Base-by-base conservation (phyloP, 1,140 invertebrate species). In the Episyrphus balteatus region DNA sequence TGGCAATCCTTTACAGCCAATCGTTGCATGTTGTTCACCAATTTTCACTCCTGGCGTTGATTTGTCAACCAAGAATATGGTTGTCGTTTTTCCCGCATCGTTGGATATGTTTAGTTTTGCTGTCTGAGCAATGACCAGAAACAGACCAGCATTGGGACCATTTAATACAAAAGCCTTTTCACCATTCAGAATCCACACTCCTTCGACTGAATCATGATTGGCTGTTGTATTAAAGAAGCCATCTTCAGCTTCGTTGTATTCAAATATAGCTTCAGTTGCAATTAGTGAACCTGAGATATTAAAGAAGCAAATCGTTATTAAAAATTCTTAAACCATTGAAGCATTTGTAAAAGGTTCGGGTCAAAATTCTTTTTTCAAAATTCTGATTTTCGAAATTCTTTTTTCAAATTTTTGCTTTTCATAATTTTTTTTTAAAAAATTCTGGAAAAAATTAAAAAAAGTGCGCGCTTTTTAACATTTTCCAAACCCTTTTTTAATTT, bases 21-120 rank as follows among this genome's bases (percentile, higher is more conserved):
- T 76, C 37, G 85, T 87, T 44, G 82, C 77, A 51, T 84, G 79
- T 5, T 41, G 49, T 13, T 80, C 71, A 11, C 79, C 79, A 56
- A 75, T 74, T 1, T 73, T 77, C 0, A 94, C 75, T 18, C 88
- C 86, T 10, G 76, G 75, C 55, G 76, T 80, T 18, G 68, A 62
- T 47, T 78, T 70, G 50, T 92, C 88, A 1, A 94, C 82, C 45
- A 92, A 71, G 55, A 93, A 88, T 5, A 82, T 76, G 0, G 81
- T 79, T 0, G 86, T 62, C 52, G 69, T 50, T 1, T 70, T 57
- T 13, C 53, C 48, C 47, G 51, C 52, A 1, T 54, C 51, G 1
- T 57, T 53, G 11, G 58, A 43, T 3, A 62, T 48, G 45, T 62
- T 62, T 1, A 45, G 18, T 1, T 64, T 52, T 7, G 54, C 41